Base-by-base conservation (phyloP, 1,140 invertebrate genomes). In the Notospermus geniculatus region DNA sequence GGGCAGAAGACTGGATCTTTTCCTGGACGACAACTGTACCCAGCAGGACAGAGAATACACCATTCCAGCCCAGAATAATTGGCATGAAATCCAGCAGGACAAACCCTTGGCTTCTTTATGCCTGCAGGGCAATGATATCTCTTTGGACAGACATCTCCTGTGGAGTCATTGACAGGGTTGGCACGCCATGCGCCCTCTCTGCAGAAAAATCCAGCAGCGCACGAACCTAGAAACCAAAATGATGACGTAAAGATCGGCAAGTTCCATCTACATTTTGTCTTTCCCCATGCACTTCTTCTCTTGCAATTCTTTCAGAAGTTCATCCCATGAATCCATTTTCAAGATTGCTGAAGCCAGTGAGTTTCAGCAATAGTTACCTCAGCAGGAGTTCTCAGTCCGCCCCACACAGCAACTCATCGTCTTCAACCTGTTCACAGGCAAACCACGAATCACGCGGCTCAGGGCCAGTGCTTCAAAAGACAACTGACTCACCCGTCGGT, bases 131-230 rank as follows among this genome's bases (percentile, higher is more conserved):
- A 78, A 58, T 68, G 61, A 41, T 78, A 65, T 50, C 71, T 57
- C 22, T 64, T 52, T 7, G 75, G 76, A 66, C 76, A 78, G 15
- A 77, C 73, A 43, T 70, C 57, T 15, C 76, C 75, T 1, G 54
- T 62, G 1, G 61, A 25, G 32, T 36, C 32, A 36, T 70, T 72
- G 15, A 71, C 54, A 11, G 74, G 76, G 19, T 68, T 66, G n/a
- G 69, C 62, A 23, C 74, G 56, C 54, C 64, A 72, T 9, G 74
- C 63, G 17, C 72, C 70, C 22, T 68, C 70, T 4, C 62, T 71
- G 52, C 76, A 79, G 60, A 73, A 79, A 53, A 76, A 79, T 2
- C 76, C 76, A 19, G 69, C 57, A 19, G 54, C 53, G 68, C 76
- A 79, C 23, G 64, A 7, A 36, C 32, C 32, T 36, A 15, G 15